Percentiles rank a stretch among this genome's conserved stretches.
phyloP scores from a whole-genome alignment of 2,888 invertebrate genomes.

The Drosophila mercatorum region DNA sequence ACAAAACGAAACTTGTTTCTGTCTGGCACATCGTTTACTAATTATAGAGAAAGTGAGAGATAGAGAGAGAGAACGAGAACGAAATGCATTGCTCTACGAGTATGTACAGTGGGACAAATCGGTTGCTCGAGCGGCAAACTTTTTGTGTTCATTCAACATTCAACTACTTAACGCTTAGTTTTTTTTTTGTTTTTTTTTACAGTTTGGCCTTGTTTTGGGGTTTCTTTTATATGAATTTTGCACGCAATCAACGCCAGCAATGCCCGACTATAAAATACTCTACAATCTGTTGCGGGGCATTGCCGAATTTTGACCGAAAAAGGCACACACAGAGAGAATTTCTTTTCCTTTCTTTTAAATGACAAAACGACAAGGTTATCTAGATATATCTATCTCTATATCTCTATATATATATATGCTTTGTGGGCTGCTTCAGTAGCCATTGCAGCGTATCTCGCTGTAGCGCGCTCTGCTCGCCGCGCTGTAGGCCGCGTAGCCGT shows the following conservation, averaged over 20 bases:
- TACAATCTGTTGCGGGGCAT: slow-evolving; percentile 42
- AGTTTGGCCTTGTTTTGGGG: slow-evolving; percentile 59
- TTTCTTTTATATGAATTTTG: slow-evolving; percentile 60
- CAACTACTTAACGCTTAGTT: slow-evolving; percentile 65
- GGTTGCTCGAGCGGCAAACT: slow-evolving; percentile 29
- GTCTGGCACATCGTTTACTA: slow-evolving; percentile 64
- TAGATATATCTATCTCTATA: slow-evolving; percentile 15
- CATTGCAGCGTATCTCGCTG: slow-evolving; percentile 78
- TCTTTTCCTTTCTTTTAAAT: slow-evolving; percentile 41
- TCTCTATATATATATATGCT: neutral
- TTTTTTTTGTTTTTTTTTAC: slow-evolving; percentile 35
- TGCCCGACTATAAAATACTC: slow-evolving; percentile 49
- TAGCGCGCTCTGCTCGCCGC: slow-evolving; percentile 64
- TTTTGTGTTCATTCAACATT: slow-evolving; percentile 52
- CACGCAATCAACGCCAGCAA: slow-evolving; percentile 66
- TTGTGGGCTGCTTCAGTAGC: slow-evolving; percentile 52
- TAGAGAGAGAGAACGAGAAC: neutral
- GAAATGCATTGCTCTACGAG: slow-evolving; percentile 64
- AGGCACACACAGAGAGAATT: slow-evolving; percentile 81
- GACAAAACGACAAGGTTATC: slow-evolving; percentile 63
- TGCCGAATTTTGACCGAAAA: slow-evolving; percentile 80
- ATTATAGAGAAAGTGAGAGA: slow-evolving; percentile 19
- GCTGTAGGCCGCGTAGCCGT: slow-evolving; percentile 59
- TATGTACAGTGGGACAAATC: slow-evolving; percentile 75
- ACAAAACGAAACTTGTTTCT: slow-evolving; percentile 21